A percentile compares a stretch with the other conserved stretches of the same genome.
Conservation (phyloP, 1,140 invertebrate species). For the Tetramorium parvispinum region DNA sequence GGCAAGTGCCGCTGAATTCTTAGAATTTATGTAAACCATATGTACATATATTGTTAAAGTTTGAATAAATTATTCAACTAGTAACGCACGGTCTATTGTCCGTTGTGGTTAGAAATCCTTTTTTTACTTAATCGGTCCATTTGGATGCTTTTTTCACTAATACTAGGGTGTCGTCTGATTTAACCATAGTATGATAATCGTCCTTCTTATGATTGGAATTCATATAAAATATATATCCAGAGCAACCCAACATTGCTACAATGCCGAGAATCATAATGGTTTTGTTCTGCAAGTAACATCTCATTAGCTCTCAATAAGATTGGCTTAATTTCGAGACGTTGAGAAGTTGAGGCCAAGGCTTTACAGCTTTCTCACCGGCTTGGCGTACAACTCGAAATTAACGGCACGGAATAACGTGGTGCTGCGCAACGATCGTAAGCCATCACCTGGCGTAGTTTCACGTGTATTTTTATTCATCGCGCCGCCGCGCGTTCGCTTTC, state of each 20-base stretch:
- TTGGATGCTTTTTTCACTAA: constrained; percentile 92
- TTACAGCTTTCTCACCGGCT: constrained; percentile 88
- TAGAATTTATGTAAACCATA: neutral
- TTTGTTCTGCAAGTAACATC: constrained; percentile 89
- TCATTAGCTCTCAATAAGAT: neutral
- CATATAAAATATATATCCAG: constrained; percentile 93
- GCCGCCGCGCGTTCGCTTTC: too few species aligned
- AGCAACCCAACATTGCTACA: constrained; percentile 87
- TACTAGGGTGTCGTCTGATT: constrained; percentile 90
- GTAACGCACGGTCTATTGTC: too few species aligned
- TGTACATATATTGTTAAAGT: constrained; percentile 1
- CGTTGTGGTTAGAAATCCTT: neutral
- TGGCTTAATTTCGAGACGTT: neutral
- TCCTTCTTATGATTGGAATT: constrained; percentile 90
- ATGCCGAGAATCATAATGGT: constrained; percentile 92
- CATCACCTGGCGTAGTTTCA: constrained; percentile 89
- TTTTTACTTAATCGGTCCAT: constrained; percentile 87
- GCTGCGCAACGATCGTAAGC: constrained; percentile 90
- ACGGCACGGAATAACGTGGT: constrained; percentile 90
- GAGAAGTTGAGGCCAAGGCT: neutral
- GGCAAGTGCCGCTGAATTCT: too few species aligned
- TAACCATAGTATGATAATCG: constrained; percentile 92
- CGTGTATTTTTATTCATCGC: constrained; percentile 74
- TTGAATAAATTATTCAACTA: neutral
- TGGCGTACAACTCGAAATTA: constrained; percentile 94